Evolutionary conservation across 2,797 vertebrate genomes (phyloP).

Genomic region (Myotis planiceps): DNA sequence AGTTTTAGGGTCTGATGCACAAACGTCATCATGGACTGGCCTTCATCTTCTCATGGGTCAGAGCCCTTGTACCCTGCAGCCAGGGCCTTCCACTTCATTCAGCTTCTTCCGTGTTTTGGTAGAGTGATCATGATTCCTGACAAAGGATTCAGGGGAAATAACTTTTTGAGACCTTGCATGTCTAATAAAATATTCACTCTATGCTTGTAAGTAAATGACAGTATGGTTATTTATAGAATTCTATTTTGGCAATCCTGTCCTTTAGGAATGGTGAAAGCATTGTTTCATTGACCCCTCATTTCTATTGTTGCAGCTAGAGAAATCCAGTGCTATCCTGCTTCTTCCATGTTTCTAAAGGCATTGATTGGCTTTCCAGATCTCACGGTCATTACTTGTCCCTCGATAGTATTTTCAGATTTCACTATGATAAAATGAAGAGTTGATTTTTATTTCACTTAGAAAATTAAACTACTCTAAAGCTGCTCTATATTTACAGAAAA

Average conservation of each 20-base stretch:
- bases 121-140: background rate
- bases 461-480: background rate
- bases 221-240: background rate
- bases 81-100: background rate
- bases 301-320: background rate
- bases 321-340: background rate
- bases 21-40: background rate
- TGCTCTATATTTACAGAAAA: background rate
- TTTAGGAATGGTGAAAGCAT: background rate
- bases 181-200: slow-evolving; percentile 12
- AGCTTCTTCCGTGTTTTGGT: background rate
- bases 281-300: background rate
- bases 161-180: background rate
- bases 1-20: background rate
- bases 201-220: background rate
- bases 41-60: background rate
- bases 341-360: background rate
- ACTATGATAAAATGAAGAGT: background rate
- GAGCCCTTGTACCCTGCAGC: background rate
- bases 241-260: background rate
- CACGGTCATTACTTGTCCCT: background rate
- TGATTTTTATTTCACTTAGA: background rate
- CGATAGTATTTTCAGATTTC: background rate
- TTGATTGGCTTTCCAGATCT: background rate
- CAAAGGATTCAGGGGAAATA: slow-evolving; percentile 8